Percentiles rank a stretch among this genome's conserved stretches.
phyloP scores from a whole-genome alignment of 2,113 vertebrate species.

The Rhinichthys klamathensis region DNA sequence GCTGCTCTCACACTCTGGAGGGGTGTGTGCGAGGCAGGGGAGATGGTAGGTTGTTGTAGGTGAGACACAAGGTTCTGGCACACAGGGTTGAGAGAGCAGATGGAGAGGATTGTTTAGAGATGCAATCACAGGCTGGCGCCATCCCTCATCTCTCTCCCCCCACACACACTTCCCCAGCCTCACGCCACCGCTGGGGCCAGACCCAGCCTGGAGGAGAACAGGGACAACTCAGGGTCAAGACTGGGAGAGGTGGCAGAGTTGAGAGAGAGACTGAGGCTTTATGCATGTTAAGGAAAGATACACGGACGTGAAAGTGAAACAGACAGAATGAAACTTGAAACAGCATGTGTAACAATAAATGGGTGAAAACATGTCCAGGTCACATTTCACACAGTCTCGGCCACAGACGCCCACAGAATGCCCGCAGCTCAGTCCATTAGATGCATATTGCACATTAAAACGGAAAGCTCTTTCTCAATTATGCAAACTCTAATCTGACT shows the following conservation, averaged over 20 bases:
- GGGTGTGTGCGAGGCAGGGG: slow-evolving; percentile 53
- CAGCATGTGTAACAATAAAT: slow-evolving; percentile 2
- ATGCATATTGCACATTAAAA: slow-evolving; percentile 1
- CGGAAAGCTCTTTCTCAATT: neutral
- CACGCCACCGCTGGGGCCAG: slow-evolving; percentile 34
- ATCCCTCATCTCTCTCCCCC: slow-evolving; percentile 54
- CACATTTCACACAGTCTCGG: slow-evolving; percentile 7
- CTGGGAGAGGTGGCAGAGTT: neutral
- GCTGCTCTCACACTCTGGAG: slow-evolving; percentile 43
- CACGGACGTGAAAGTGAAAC: slow-evolving; percentile 16
- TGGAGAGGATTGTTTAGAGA: slow-evolving; percentile 59
- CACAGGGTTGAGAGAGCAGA: slow-evolving; percentile 46
- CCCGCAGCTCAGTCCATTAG: slow-evolving; percentile 15
- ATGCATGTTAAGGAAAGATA: neutral
- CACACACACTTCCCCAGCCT: slow-evolving; percentile 27
- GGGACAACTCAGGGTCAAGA: slow-evolving; percentile 49
- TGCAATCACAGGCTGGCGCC: slow-evolving; percentile 53
- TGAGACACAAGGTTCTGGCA: slow-evolving; percentile 56
- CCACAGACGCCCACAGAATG: slow-evolving; percentile 3
- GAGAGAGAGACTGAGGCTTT: slow-evolving; percentile 5
- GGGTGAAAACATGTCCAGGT: slow-evolving; percentile 17
- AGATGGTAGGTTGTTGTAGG: slow-evolving; percentile 56
- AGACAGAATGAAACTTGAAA: slow-evolving; percentile 9
- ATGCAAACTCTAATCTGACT: neutral
- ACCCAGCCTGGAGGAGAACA: slow-evolving; percentile 2